Evolutionary conservation across 2,888 invertebrate species (phyloP), one percentile per base, ranked within the genome.

Genomic region (Drosophila pegasa): DNA sequence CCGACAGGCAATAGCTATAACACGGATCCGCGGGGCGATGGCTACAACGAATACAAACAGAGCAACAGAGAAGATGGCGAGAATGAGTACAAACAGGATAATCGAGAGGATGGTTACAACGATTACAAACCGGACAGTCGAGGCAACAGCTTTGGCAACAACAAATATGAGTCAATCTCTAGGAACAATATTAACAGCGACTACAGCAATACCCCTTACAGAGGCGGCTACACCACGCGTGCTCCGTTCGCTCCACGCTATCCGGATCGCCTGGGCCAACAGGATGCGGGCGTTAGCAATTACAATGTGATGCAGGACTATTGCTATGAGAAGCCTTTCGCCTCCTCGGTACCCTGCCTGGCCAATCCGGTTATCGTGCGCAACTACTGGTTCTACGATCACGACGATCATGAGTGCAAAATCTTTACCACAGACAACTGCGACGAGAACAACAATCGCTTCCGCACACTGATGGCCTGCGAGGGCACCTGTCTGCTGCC

Each of bases 311-410:
- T 89, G 1, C 90, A 90, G 47, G 68, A 87, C 10, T 90, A 87
- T 45, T 89, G 89, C 51, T 86, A 70, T 12, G 62, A 75, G 40
- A 90, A 87, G 18, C 89, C 89, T 0, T 67, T 48, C 10, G 80
- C 78, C 10, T 86, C 80, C 0, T 63, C 67, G 0, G 18, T 47
- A 0, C 80, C 68, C 0, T 91, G 91, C 33, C 41, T 77, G 25
- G 80, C 71, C 4, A 74, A 67, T 47, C 83, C 77, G 3, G 66
- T 83, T 0, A 50, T 78, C 2, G 37, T 79, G 0, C 65, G 80
- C 4, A 90, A 90, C 31, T 90, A 66, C 61, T 90, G 90, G 91
- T 91, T 89, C 62, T 91, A 88, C 57, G 91, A 90, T 61, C 84
- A 88, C 18, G 86, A 82, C 0, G 85, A 88, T 65, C 75, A 72